These are phyloP conservation scores for Hyppa rectilinea DNA, from an alignment of 2,888 invertebrate species.

Conservation along the genomic window DNA sequence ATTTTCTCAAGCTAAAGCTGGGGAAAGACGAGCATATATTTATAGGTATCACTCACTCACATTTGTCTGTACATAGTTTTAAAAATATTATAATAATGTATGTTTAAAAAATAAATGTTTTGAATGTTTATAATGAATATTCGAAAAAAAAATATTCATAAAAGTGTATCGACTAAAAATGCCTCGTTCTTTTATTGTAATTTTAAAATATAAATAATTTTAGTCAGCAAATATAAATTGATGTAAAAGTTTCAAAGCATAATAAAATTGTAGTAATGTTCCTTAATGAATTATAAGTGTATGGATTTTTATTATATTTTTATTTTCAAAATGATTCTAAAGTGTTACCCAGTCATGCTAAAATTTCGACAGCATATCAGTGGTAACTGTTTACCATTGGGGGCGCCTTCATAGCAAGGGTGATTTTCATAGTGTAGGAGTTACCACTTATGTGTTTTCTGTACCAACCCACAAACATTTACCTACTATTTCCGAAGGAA, in stretches of 20 bases:
- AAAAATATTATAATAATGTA: constrained; percentile 28
- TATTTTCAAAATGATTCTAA: constrained; percentile 52
- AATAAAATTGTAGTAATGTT: constrained; percentile 53
- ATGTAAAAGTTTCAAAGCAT: constrained; percentile 56
- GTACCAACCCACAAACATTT: constrained; percentile 17
- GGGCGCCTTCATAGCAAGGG: background rate
- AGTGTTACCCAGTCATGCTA: constrained; percentile 7
- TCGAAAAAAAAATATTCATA: constrained; percentile 22
- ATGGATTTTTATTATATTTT: constrained; percentile 56
- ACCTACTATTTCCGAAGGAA: background rate
- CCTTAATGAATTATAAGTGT: constrained; percentile 53
- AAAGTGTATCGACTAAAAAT: constrained; percentile 61
- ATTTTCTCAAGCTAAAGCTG: constrained; percentile 9
- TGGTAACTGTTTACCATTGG: background rate
- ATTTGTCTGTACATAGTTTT: constrained; percentile 29
- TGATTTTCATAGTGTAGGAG: background rate
- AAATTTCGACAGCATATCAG: constrained; percentile 14
- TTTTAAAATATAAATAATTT: constrained; percentile 35
- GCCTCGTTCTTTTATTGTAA: constrained; percentile 51
- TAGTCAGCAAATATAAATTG: constrained; percentile 29
- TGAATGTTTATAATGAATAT: constrained; percentile 30
- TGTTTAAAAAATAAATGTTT: constrained; percentile 41
- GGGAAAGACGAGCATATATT: constrained; percentile 24
- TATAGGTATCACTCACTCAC: constrained; percentile 14
- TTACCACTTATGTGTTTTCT: constrained; percentile 1